Conservation (phyloP, 1,140 invertebrate genomes). For the Alviniconcha marisindica region DNA sequence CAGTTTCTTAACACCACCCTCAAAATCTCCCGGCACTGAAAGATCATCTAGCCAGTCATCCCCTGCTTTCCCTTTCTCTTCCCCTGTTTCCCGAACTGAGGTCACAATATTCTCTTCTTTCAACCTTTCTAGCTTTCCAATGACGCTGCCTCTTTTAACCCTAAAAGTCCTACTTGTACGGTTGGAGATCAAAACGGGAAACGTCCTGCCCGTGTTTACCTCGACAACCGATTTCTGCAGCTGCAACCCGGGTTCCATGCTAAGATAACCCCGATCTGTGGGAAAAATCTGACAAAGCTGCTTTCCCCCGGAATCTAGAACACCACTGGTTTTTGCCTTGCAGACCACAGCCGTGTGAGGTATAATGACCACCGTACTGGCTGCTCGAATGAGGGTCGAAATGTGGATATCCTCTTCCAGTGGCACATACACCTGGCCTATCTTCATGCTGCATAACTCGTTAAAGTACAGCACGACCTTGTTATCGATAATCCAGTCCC, state of each 20-base stretch:
- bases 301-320: neutral
- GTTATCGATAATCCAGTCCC: too few species aligned
- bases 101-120: neutral
- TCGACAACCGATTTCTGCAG: constrained; percentile 29
- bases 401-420: constrained; percentile 48
- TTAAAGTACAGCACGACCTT: too few species aligned
- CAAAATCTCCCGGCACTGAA: too few species aligned
- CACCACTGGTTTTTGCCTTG: constrained; percentile 3
- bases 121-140: constrained; percentile 18
- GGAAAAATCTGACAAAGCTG: neutral
- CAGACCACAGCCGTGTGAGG: constrained; percentile 39
- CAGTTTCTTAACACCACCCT: neutral
- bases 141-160: constrained; percentile 26
- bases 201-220: neutral
- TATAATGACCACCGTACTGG: constrained; percentile 3
- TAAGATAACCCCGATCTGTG: constrained; percentile 19
- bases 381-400: constrained; percentile 19
- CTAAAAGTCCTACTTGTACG: constrained; percentile 39
- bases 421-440: constrained; percentile 30
- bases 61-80: constrained; percentile 12
- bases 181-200: constrained; percentile 39
- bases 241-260: constrained; percentile 43
- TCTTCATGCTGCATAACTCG: too few species aligned
- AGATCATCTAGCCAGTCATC: too few species aligned
- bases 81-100: neutral